These are phyloP conservation scores for Anticlea derivata DNA, from an alignment of 2,888 invertebrate genomes.

Conservation along the genomic window DNA sequence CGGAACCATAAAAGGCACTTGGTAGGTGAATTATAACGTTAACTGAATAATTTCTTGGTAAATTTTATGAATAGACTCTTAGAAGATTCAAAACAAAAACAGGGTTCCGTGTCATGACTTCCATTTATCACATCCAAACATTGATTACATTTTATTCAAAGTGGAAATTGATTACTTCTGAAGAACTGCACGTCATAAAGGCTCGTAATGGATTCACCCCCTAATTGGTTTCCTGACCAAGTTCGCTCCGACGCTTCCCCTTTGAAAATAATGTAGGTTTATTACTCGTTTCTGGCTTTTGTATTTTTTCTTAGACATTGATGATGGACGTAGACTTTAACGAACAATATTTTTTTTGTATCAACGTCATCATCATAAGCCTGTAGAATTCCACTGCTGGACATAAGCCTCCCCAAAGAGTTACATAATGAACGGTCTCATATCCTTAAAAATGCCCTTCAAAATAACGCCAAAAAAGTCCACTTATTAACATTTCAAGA, in stretches of 20 bases:
- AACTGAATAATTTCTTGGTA: no score
- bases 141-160: constrained; percentile 23
- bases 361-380: no score
- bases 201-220: constrained; percentile 33
- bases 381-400: no score
- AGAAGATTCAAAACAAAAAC: background rate
- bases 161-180: constrained; percentile 21
- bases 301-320: background rate
- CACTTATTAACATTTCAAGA: constrained; percentile 10
- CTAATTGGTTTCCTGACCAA: constrained; percentile 39
- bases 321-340: background rate
- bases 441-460: no score
- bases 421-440: no score
- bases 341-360: no score
- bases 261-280: constrained; percentile 13
- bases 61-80: no score
- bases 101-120: background rate
- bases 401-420: no score
- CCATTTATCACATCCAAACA: constrained; percentile 14
- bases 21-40: no score
- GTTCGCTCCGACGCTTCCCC: constrained; percentile 27
- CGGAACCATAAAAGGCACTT: no score
- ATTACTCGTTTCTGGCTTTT: constrained; percentile 1
- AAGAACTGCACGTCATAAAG: constrained; percentile 23
- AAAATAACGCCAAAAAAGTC: background rate